Evolutionary conservation across 1,140 invertebrate genomes (phyloP), one percentile per base, ranked within the genome.

Genomic region (Drosophila lacertosa): DNA sequence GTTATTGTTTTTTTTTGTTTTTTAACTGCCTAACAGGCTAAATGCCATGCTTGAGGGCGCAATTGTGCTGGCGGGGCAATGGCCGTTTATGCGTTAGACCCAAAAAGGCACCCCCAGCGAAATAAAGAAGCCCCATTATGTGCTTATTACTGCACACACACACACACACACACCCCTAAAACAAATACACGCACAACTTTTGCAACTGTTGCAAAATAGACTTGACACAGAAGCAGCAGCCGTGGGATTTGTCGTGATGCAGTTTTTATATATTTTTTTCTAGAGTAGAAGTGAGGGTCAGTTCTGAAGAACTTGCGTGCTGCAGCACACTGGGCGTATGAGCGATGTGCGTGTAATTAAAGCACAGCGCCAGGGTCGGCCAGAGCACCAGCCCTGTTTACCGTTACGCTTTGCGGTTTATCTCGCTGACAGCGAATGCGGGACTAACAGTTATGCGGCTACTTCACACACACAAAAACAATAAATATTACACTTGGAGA

Each of bases 1-100:
- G 2, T 65, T 69, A 59, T 39, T 45, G 50, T 77, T 74, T 64
- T 50, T 33, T 13, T 60, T 44, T 40, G n/a, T 15, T 18, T 2
- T 22, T 22, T 2, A 22, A 22, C 39, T 22, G 20, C 20, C 20
- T 37, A 63, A 70, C 10, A 35, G 55, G 20, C 40, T 37, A 40
- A 39, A 20, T 67, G 82, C 67, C 73, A 84, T 84, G 80, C 81
- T 89, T 88, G 83, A 88, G 74, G 83, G 83, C 82, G 78, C 83
- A 88, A 89, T 88, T 72, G 64, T 82, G 83, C 64, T 76, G 75
- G 54, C 24, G 81, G 80, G 80, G 73, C 81, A 86, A 81, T 81
- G 78, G 5, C 55, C 77, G 63, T 68, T 32, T 54, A 51, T 59
- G 9, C 5, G 15, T 40, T 15, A n/a, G 50, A 16, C 42, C 47